Percentiles rank a stretch among this genome's conserved stretches.
These are phyloP conservation scores for Odiellus spinosus DNA, from an alignment of 2,888 invertebrate genomes.

Conservation along the genomic window DNA sequence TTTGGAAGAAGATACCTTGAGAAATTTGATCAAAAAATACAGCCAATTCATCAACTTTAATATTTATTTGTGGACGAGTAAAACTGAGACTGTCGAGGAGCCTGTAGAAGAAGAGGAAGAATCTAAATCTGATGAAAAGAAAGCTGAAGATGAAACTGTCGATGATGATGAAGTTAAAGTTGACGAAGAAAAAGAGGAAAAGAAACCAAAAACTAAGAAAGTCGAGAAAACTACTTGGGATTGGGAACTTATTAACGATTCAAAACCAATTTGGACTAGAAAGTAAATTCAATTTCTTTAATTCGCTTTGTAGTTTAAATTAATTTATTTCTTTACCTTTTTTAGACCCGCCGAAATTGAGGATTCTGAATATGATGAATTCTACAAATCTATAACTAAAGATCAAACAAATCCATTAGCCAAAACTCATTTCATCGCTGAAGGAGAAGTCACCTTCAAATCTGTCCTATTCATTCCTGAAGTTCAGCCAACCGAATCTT, in stretches of 20 bases:
- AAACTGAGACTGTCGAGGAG: slow-evolving; percentile 59
- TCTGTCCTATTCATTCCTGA: slow-evolving; percentile 85
- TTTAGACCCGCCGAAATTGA: slow-evolving; percentile 52
- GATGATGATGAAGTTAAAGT: slow-evolving; percentile 39
- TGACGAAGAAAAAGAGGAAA: slow-evolving; percentile 39
- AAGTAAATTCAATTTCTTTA: slow-evolving; percentile 40
- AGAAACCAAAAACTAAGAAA: slow-evolving; percentile 66
- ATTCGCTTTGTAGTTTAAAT: background rate
- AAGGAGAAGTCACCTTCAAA: slow-evolving; percentile 98
- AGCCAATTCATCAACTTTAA: slow-evolving; percentile 99
- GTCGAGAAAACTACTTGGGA: slow-evolving; percentile 94
- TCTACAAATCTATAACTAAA: slow-evolving; percentile 89
- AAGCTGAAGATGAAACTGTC: slow-evolving; percentile 20
- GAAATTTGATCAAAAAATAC: slow-evolving; percentile 85
- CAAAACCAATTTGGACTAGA: slow-evolving; percentile 97
- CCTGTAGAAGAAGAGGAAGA: slow-evolving; percentile 41
- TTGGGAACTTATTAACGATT: slow-evolving; percentile 90
- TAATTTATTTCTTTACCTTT: slow-evolving; percentile 3
- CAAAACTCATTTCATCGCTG: slow-evolving; percentile 88
- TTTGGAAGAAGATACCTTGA: slow-evolving; percentile 77
- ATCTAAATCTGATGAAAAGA: slow-evolving; percentile 36
- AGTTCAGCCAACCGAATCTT: slow-evolving; percentile 76
- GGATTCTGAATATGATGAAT: slow-evolving; percentile 80
- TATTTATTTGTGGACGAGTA: slow-evolving; percentile 81
- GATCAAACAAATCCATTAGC: slow-evolving; percentile 66